Evolutionary conservation across 2,888 invertebrate genomes (phyloP), one percentile per base, ranked within the genome.

Genomic region (Leptinotarsa juncta): DNA sequence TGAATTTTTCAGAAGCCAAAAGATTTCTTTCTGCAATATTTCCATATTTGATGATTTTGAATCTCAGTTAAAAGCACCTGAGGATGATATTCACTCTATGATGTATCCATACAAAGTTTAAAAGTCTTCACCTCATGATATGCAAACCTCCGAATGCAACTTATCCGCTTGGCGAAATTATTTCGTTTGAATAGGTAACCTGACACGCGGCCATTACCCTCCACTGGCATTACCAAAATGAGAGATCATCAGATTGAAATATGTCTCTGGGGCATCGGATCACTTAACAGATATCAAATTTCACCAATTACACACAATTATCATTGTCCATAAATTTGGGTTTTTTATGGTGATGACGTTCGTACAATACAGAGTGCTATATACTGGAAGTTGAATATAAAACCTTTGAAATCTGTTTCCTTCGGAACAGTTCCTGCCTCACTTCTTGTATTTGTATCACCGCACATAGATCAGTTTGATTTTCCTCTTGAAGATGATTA

Each of bases 231-330:
- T 55, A 55, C 55, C 55, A 55, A 55, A 20, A 55, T 55, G 10
- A 55, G 55, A 18, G 12, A 18, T 55, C 55, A 20, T 55, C 55
- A 7, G 55, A 55, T 55, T 55, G 53, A 53, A 53, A 53, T n/a
- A 53, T n/a, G 55, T 55, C 55, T 55, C 55, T n/a, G 3, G 55
- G 55, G 55, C 55, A 55, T 55, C 18, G 55, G 55, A 18, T 55
- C 55, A 18, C 3, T 20, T 55, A 55, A 55, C 55, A 55, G 55
- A 55, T 55, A 55, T 55, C 55, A 55, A 55, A 55, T 55, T 55
- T 55, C 55, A n/a, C 55, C 55, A 55, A 55, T 55, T 55, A 55
- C 55, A 55, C 3, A 18, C 18, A 16, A 55, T 55, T 55, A 55
- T 55, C 7, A 55, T 55, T 55, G 55, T 20, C 55, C 55, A 18